These are phyloP conservation scores for Piprites chloris DNA, from an alignment of 2,113 vertebrate genomes.

Conservation along the genomic window DNA sequence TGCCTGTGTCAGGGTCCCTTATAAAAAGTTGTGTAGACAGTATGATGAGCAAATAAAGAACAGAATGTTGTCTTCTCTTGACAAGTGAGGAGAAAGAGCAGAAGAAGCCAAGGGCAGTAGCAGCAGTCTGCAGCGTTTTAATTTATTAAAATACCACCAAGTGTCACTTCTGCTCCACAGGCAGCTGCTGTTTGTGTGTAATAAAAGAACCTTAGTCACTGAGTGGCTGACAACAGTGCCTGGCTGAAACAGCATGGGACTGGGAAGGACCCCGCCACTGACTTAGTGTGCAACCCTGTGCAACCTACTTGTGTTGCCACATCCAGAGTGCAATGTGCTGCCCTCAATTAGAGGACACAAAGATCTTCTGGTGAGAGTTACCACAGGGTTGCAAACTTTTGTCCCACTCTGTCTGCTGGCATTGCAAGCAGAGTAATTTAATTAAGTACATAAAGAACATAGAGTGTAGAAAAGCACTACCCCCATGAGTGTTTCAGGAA, in stretches of 20 bases:
- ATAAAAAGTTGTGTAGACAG: not conserved
- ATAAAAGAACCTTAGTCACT: conserved; percentile 10
- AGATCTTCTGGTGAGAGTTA: not conserved
- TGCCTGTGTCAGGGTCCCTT: not conserved
- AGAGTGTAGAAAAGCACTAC: not conserved
- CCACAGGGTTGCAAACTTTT: not conserved
- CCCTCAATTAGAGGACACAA: not conserved
- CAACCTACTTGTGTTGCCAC: not conserved
- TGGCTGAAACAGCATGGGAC: not conserved
- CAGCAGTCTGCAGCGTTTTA: conserved; percentile 23
- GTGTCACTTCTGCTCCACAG: conserved; percentile 46
- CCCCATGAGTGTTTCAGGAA: not conserved
- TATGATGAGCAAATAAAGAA: not conserved
- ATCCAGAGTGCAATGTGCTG: not conserved
- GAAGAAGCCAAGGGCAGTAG: conserved; percentile 9
- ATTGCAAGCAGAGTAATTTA: not conserved
- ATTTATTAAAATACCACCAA: conserved; percentile 58
- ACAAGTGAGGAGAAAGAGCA: conserved; percentile 20
- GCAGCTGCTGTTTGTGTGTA: conserved; percentile 7
- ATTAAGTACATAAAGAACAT: not conserved
- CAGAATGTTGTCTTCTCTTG: not conserved
- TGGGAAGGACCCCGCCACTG: not conserved
- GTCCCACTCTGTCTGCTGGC: not conserved
- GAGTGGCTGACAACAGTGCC: not conserved
- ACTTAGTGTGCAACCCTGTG: not conserved